Percentiles rank a stretch among this genome's conserved stretches.
Evolutionary conservation across 2,113 vertebrate genomes (phyloP).

Genomic region (Hepsetus odoe): DNA sequence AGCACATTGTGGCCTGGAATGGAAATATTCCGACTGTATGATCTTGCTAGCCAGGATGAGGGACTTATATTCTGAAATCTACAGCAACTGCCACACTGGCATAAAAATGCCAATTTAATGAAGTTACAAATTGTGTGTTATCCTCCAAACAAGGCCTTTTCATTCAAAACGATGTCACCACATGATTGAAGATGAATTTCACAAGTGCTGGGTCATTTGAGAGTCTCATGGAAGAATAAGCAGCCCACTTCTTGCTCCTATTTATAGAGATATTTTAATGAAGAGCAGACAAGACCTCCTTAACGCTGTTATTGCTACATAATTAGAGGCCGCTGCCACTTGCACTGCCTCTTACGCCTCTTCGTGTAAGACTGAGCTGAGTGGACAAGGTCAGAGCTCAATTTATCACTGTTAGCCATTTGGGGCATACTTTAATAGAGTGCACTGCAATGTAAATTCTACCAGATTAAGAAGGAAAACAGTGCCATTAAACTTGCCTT

Average conservation of each 20-base stretch:
- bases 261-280: slow-evolving; percentile 46
- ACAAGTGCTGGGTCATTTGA: slow-evolving; percentile 17
- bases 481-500: background rate
- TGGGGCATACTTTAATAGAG: slow-evolving; percentile 28
- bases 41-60: background rate
- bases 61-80: background rate
- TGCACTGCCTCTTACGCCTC: slow-evolving; percentile 37
- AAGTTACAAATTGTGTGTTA: background rate
- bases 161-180: slow-evolving; percentile 1
- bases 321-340: slow-evolving; percentile 50
- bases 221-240: background rate
- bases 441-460: slow-evolving; percentile 33
- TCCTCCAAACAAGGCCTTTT: no score
- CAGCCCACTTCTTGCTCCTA: background rate
- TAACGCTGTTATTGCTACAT: slow-evolving; percentile 37
- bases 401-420: slow-evolving; percentile 49
- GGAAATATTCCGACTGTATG: background rate
- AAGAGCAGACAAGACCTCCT: slow-evolving; percentile 29
- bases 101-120: background rate
- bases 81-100: no score
- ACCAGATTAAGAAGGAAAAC: slow-evolving; percentile 19
- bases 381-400: slow-evolving; percentile 44
- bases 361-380: slow-evolving; percentile 32
- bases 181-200: slow-evolving; percentile 31
- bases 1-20: slow-evolving; percentile 1